phyloP scores from a whole-genome alignment of 2,797 vertebrate species.

The Pseudotriccus pelzelni region DNA sequence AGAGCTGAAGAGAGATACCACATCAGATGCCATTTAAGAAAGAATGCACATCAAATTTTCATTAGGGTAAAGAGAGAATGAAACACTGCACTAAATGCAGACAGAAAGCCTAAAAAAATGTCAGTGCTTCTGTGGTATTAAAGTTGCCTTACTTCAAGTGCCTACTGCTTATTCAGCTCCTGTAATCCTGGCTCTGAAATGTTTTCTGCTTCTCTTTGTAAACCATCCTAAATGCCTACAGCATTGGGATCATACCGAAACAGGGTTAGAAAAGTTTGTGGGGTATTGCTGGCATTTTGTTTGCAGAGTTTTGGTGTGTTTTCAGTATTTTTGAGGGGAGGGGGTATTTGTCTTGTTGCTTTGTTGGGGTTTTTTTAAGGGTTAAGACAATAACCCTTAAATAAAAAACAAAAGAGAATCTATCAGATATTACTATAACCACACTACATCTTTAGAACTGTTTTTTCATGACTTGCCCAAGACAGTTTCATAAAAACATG shows the following conservation, averaged over 20 bases:
- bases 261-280: neutral
- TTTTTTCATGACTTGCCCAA: neutral
- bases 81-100: constrained; percentile 36
- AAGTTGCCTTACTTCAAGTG: neutral
- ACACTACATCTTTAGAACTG: neutral
- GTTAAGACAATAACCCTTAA: neutral
- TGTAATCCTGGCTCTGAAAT: neutral
- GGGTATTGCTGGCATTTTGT: neutral
- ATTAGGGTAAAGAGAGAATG: constrained; percentile 56
- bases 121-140: neutral
- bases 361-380: neutral
- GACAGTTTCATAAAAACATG: neutral
- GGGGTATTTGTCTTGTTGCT: neutral
- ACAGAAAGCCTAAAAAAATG: neutral
- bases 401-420: neutral
- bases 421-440: neutral
- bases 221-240: neutral
- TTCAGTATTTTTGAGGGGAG: neutral
- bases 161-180: neutral
- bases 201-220: neutral
- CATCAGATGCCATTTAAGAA: constrained; percentile 74
- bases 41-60: constrained; percentile 67
- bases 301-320: accelerated
- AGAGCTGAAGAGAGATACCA: constrained; percentile 70
- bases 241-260: neutral